Evolutionary conservation across 1,140 invertebrate species (phyloP).

Genomic region (Cotesia glomerata): DNA sequence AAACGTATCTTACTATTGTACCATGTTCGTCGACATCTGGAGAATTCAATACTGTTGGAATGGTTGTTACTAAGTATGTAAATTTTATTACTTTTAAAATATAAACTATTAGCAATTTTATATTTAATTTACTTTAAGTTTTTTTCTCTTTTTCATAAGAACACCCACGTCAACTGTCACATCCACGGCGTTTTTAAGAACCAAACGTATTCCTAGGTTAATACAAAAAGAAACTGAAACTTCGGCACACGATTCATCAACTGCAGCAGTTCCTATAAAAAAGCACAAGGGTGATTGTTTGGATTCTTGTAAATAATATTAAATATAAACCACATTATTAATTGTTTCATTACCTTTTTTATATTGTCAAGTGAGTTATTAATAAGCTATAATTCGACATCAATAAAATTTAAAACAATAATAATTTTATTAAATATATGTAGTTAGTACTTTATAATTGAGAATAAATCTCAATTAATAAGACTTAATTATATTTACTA

Average conservation of each 20-base stretch:
- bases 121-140: slow-evolving; percentile 9
- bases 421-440: slow-evolving; percentile 52
- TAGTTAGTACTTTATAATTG: slow-evolving; percentile 46
- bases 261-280: slow-evolving; percentile 38
- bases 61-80: slow-evolving; percentile 30
- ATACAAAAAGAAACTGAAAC: slow-evolving; percentile 45
- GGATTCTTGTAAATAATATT: slow-evolving; percentile 61
- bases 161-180: slow-evolving; percentile 44
- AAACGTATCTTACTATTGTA: slow-evolving; percentile 44
- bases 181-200: slow-evolving; percentile 53
- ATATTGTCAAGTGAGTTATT: slow-evolving; percentile 35
- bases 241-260: slow-evolving; percentile 42
- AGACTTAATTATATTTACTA: too few species aligned
- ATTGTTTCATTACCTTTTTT: slow-evolving; percentile 45
- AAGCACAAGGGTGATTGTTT: slow-evolving; percentile 55
- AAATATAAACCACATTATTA: slow-evolving; percentile 32
- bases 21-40: slow-evolving; percentile 42
- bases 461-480: slow-evolving; percentile 37
- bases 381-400: slow-evolving; percentile 44
- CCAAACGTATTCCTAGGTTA: slow-evolving; percentile 58
- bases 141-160: slow-evolving; percentile 25
- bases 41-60: slow-evolving; percentile 42
- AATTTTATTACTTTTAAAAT: background rate
- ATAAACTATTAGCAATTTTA: background rate
- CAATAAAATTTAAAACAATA: slow-evolving; percentile 36